Evolutionary conservation across 1,140 invertebrate genomes (phyloP).

Genomic region (Formica selysi): DNA sequence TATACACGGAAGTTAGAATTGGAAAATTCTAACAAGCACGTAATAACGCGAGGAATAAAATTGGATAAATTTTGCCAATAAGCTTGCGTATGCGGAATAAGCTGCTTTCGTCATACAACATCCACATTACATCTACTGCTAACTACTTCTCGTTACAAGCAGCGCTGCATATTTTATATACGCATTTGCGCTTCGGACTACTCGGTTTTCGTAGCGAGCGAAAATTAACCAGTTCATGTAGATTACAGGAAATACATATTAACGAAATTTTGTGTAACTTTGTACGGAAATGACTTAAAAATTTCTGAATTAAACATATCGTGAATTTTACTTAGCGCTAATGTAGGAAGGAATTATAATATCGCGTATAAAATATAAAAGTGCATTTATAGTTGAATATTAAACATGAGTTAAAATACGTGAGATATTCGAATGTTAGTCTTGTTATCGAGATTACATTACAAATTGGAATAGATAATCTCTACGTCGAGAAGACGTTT

Average conservation of each 20-base stretch:
- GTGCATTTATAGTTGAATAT: conserved; percentile 4
- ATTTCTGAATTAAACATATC: conserved; percentile 15
- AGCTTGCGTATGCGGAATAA: conserved; percentile 25
- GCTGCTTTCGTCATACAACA: conserved; percentile 25
- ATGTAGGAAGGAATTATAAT: conserved; percentile 18
- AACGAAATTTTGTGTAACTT: neutral
- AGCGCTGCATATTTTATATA: conserved; percentile 43
- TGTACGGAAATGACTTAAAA: neutral
- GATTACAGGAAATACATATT: conserved; percentile 33
- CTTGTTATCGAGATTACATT: neutral
- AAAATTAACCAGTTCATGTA: conserved; percentile 33
- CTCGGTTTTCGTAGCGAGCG: conserved; percentile 1
- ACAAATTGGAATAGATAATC: neutral
- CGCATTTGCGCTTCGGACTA: conserved; percentile 41
- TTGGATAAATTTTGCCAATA: conserved; percentile 53
- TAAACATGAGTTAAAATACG: neutral
- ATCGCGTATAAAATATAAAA: neutral
- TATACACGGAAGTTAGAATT: conserved; percentile 5
- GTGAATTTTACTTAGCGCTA: conserved; percentile 1
- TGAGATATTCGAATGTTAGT: neutral
- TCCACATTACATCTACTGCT: conserved; percentile 17
- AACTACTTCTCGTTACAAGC: conserved; percentile 46
- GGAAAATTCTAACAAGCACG: conserved; percentile 30
- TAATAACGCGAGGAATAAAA: conserved; percentile 49
- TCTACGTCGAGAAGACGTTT: neutral